Percentiles rank a stretch among this genome's conserved stretches.
Conservation (phyloP, 2,888 invertebrate species). For the Lepidocyrtoides sp. region DNA sequence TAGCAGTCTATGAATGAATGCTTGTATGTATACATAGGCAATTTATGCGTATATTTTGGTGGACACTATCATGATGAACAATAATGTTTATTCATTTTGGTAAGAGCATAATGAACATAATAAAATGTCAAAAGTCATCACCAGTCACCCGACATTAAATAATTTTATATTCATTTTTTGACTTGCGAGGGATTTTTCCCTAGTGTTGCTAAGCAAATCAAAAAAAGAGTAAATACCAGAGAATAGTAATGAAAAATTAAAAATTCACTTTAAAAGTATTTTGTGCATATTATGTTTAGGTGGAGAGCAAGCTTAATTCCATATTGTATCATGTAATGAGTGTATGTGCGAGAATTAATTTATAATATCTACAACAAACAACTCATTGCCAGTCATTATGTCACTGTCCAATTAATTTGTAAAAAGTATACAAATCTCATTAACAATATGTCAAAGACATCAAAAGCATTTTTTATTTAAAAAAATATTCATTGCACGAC, state of each 20-base stretch:
- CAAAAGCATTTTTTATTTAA: background rate
- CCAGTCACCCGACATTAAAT: background rate
- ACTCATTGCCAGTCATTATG: background rate
- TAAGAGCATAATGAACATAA: background rate
- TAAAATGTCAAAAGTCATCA: slow-evolving; percentile 38
- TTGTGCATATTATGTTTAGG: no score
- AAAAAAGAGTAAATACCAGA: background rate
- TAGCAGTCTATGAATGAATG: no score
- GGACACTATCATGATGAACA: no score
- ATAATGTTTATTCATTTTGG: background rate
- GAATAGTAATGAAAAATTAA: background rate
- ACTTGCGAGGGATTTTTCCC: background rate
- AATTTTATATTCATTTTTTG: background rate
- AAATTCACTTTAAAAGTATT: background rate
- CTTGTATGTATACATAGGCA: background rate
- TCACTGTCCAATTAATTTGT: slow-evolving; percentile 17
- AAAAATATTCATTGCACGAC: no score
- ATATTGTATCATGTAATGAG: no score
- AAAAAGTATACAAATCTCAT: slow-evolving; percentile 2
- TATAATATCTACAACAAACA: no score
- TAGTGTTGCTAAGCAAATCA: background rate
- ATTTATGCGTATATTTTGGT: background rate
- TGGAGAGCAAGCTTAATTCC: no score
- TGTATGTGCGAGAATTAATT: no score
- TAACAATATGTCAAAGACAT: background rate